Evolutionary conservation across 2,888 invertebrate genomes (phyloP).

Genomic region (Pecten maximus): DNA sequence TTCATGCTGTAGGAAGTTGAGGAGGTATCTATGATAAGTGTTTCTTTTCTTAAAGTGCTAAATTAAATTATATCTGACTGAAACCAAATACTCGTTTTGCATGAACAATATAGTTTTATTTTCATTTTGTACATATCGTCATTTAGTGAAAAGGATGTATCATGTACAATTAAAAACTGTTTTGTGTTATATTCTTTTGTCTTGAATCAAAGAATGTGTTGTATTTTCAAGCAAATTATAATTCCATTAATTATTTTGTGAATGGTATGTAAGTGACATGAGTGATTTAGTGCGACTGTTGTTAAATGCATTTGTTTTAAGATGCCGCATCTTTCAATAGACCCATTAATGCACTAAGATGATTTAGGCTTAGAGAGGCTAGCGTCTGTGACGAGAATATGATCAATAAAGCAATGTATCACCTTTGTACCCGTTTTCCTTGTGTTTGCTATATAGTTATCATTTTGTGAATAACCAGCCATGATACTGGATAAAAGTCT

Average conservation of each 20-base stretch:
- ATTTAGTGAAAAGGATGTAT: background rate
- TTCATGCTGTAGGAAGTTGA: background rate
- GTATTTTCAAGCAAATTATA: background rate
- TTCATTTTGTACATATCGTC: background rate
- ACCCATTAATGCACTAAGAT: background rate
- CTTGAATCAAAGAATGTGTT: background rate
- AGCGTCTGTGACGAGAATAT: background rate
- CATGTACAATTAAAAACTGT: too few relatives aligned
- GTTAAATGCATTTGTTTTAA: background rate
- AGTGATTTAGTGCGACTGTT: background rate
- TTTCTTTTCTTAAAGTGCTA: background rate
- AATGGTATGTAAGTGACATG: background rate
- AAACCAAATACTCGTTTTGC: background rate
- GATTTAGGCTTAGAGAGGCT: conserved; percentile 6
- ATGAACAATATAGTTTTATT: background rate
- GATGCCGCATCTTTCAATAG: background rate
- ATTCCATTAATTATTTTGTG: background rate
- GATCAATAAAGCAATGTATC: conserved; percentile 7
- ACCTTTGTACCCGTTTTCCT: background rate
- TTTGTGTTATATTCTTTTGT: background rate
- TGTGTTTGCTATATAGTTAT: background rate
- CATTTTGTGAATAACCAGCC: too few relatives aligned
- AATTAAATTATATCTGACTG: background rate
- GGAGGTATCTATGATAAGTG: background rate
- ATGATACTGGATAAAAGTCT: too few relatives aligned